A percentile compares a stretch with the other conserved stretches of the same genome.
Evolutionary conservation across 92 coral and sea anemone species (phyloP).

Genomic region (Bergia sp.): DNA sequence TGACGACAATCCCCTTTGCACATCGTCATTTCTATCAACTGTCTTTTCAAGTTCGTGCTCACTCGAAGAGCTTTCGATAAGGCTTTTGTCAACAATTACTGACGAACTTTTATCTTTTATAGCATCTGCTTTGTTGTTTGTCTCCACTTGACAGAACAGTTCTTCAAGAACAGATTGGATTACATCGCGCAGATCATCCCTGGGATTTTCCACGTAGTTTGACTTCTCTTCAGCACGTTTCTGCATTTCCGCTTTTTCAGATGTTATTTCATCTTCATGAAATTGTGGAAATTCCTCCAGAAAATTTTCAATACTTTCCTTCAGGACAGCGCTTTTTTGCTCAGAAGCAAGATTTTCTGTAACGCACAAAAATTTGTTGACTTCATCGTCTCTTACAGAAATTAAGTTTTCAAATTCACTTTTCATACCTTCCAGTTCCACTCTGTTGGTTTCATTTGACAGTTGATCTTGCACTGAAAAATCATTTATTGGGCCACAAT

Average conservation of each 20-base stretch:
- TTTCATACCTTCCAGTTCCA: neutral
- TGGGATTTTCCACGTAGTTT: slow-evolving; percentile 26
- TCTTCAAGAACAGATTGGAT: slow-evolving; percentile 41
- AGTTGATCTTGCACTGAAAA: neutral
- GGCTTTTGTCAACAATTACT: neutral
- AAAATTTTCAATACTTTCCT: neutral
- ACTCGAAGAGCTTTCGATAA: slow-evolving; percentile 7
- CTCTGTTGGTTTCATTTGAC: slow-evolving; percentile 2
- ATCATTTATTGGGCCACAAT: neutral
- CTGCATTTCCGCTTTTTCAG: neutral
- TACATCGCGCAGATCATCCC: neutral
- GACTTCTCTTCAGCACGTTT: slow-evolving; percentile 3
- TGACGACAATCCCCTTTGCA: neutral
- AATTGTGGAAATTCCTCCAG: slow-evolving; percentile 1
- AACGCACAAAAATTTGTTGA: neutral
- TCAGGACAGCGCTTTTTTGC: neutral
- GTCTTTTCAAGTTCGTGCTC: neutral
- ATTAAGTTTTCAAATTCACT: neutral
- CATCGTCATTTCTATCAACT: neutral
- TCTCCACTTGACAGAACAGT: slow-evolving; percentile 42
- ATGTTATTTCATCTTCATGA: neutral
- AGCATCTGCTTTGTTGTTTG: slow-evolving; percentile 14
- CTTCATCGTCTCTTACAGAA: neutral
- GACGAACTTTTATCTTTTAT: neutral
- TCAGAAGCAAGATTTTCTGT: neutral